phyloP scores from a whole-genome alignment of 2,888 invertebrate species.

The Balanococcus diminutus region DNA sequence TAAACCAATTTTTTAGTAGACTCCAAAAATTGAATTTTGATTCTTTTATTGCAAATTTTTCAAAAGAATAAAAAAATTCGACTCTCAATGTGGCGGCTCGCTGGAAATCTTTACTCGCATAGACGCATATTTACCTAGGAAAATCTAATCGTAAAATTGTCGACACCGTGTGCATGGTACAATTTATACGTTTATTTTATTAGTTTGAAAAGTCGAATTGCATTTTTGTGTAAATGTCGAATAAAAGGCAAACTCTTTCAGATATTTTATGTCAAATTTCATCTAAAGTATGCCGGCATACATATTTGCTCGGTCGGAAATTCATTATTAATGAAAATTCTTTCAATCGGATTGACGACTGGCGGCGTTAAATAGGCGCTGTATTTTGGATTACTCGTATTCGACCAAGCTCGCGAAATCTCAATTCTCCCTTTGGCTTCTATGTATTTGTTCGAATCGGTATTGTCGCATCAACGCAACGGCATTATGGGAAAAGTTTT shows the following conservation, averaged over 20 bases:
- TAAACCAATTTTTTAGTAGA: too few species aligned
- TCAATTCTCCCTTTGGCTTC: neutral
- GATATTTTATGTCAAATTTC: neutral
- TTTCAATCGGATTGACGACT: neutral
- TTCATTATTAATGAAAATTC: neutral
- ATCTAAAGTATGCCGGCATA: neutral
- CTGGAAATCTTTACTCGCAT: neutral
- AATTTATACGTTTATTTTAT: slow-evolving; percentile 23
- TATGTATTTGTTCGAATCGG: neutral
- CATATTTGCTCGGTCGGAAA: neutral
- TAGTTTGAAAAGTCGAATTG: slow-evolving; percentile 21
- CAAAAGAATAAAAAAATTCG: too few species aligned
- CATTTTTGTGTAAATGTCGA: neutral
- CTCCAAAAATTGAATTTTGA: too few species aligned
- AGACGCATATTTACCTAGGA: neutral
- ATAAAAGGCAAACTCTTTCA: neutral
- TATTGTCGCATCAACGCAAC: neutral
- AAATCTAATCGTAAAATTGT: slow-evolving; percentile 10
- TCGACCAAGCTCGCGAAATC: too few species aligned
- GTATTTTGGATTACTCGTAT: neutral
- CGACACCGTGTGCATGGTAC: neutral
- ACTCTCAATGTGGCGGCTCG: too few species aligned
- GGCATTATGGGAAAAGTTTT: slow-evolving; percentile 14
- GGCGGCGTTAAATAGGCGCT: neutral
- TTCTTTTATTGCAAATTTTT: too few species aligned